Evolutionary conservation across 2,113 vertebrate species (phyloP), one percentile per base, ranked within the genome.

Genomic region (Sisor rabdophorus): DNA sequence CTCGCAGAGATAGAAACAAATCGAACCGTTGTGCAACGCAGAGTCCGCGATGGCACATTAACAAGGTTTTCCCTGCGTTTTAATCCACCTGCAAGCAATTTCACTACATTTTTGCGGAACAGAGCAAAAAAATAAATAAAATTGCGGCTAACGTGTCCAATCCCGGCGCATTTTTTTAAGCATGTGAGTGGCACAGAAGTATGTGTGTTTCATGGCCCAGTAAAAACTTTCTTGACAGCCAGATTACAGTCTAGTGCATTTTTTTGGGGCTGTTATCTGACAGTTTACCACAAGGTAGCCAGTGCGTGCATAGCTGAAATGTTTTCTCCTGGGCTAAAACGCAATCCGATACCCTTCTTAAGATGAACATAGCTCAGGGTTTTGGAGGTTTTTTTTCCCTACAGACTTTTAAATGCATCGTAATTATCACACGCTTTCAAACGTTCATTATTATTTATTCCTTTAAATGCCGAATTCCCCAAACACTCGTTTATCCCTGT

Each of bases 81-180:
- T 48, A 70, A 68, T 85, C 81, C 87, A 89, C 89, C 87, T 88
- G 89, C 82, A 79, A 82, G 84, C 83, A 89, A 89, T 89, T 88
- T 87, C 81, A 52, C 80, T 72, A 78, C 81, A 86, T 67, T 70
- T 81, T 81, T 72, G 72, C 70, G 77, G 85, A 85, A 84, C 79
- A 78, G 82, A 70, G 61, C 70, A 77, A 67, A 81, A 80, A 44
- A 44, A 36, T n/a, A n/a, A 7, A 36, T 3, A 44, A 44, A 44
- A 61, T 76, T 76, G 77, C 55, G 75, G 71, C 81, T 82, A 78
- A 82, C 80, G 65, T 73, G 77, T 88, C 85, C 86, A 85, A 87
- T 83, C 83, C 71, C 12, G 8, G 48, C 79, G 81, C 64, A 86
- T 81, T 87, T 89, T 88, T 88, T 70, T 60, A 76, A 50, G 77